Conservation (phyloP, 2,888 invertebrate species). For the Linnaemya tessellans region DNA sequence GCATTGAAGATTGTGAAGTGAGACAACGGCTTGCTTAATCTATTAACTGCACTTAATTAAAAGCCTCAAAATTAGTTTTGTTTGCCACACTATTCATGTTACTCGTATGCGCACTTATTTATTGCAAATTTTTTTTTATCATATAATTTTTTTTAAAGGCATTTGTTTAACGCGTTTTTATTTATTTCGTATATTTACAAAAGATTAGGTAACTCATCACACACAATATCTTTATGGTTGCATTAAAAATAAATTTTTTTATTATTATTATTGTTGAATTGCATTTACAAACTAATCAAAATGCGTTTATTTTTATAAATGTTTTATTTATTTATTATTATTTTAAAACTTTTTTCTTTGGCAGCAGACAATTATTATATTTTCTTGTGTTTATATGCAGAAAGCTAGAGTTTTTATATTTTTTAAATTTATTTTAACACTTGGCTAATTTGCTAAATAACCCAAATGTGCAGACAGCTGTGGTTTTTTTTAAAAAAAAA, state of each 20-base stretch:
- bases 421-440: conserved; percentile 63
- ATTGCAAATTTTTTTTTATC: too few species aligned
- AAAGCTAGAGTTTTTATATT: conserved; percentile 8
- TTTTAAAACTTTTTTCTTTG: conserved; percentile 33
- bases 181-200: conserved; percentile 8
- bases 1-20: neutral
- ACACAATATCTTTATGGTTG: neutral
- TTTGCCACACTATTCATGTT: too few species aligned
- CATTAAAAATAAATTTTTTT: neutral
- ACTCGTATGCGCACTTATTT: too few species aligned
- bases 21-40: too few species aligned
- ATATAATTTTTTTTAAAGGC: neutral
- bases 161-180: neutral
- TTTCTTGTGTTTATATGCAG: conserved; percentile 23
- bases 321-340: too few species aligned
- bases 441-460: conserved; percentile 66
- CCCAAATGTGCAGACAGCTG: conserved; percentile 68
- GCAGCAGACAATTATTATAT: conserved; percentile 32
- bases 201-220: conserved; percentile 39
- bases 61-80: too few species aligned
- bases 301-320: conserved; percentile 32
- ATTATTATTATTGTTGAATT: conserved; percentile 1
- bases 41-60: too few species aligned
- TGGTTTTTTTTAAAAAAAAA: conserved; percentile 10
- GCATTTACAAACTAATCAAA: conserved; percentile 30